Percentiles rank a stretch among this genome's conserved stretches.
phyloP scores from a whole-genome alignment of 2,113 vertebrate species.

The Ifrita kowaldi region DNA sequence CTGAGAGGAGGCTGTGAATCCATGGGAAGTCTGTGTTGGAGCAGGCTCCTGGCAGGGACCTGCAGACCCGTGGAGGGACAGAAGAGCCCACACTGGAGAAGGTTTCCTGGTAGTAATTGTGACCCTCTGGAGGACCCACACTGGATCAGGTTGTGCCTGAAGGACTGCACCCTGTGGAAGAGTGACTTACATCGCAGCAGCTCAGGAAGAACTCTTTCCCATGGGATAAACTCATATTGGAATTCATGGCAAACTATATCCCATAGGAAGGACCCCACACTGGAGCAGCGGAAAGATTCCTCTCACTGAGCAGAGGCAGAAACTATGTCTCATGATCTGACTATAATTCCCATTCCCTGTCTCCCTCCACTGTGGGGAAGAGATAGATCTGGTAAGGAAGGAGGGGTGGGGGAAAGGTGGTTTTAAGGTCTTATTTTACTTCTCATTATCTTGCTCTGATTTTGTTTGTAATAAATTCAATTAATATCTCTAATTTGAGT shows the following conservation, averaged over 20 bases:
- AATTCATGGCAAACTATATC: not conserved
- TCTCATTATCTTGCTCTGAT: not conserved
- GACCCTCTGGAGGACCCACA: accelerated
- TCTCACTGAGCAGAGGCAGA: not conserved
- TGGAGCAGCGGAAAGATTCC: not conserved
- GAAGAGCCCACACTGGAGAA: no score
- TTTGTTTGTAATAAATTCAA: not conserved
- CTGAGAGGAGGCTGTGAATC: not conserved
- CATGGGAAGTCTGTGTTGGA: accelerated
- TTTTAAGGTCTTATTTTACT: not conserved
- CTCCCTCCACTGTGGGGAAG: not conserved
- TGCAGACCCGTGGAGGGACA: not conserved
- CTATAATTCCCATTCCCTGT: not conserved
- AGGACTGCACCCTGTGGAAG: accelerated
- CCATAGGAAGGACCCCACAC: accelerated
- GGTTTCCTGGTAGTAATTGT: not conserved
- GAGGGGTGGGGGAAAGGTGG: accelerated
- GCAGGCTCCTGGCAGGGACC: not conserved
- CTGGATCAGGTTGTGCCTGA: no score
- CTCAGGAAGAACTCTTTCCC: not conserved
- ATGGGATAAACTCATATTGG: not conserved
- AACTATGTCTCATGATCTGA: not conserved
- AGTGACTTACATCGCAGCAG: not conserved
- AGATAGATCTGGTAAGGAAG: not conserved
- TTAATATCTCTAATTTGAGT: not conserved